Evolutionary conservation across 2,797 vertebrate species (phyloP), one percentile per base, ranked within the genome.

Genomic region (Phataginus tetradactyla): DNA sequence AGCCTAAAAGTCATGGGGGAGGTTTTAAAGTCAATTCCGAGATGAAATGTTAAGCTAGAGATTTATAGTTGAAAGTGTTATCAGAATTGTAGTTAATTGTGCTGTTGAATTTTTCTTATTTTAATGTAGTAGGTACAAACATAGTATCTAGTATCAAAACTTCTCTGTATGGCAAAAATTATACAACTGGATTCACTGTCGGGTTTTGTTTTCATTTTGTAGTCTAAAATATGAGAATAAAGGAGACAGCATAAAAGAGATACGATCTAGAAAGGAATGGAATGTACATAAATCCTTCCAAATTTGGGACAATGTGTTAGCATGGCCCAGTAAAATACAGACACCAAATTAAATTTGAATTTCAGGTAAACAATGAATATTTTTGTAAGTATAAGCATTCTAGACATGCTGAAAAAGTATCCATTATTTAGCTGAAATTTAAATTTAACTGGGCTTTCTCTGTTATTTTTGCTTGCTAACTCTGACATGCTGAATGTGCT

Each of bases 401-500:
- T 66, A 71, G 9, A 29, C 21, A 64, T n/a, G 92, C n/a, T 75
- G 57, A 78, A 72, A 57, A 72, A 49, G 53, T 57, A 83, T 55
- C 90, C 15, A 63, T 85, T 94, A 34, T 27, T 61, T 89, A 59
- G 61, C 29, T 90, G 51, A 92, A 93, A 84, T 93, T 95, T 14
- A 87, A 13, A 42, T 94, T 95, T 80, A 92, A 92, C 71, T 71
- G 42, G 25, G 9, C 17, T 77, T 72, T 86, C 12, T 53, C 34
- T 53, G 61, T 29, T 94, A 87, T 88, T 92, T 72, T 83, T 23
- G 45, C 68, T 93, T 90, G 69, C 25, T 86, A 78, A 93, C 87
- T 84, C 57, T 63, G 53, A 29, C 57, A 96, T 34, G 13, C 10
- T 64, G 45, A 39, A 69, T 74, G n/a, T 75, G 39, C 32, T 86